Conservation (phyloP, 1,140 invertebrate genomes). For the Pissodes strobi region DNA sequence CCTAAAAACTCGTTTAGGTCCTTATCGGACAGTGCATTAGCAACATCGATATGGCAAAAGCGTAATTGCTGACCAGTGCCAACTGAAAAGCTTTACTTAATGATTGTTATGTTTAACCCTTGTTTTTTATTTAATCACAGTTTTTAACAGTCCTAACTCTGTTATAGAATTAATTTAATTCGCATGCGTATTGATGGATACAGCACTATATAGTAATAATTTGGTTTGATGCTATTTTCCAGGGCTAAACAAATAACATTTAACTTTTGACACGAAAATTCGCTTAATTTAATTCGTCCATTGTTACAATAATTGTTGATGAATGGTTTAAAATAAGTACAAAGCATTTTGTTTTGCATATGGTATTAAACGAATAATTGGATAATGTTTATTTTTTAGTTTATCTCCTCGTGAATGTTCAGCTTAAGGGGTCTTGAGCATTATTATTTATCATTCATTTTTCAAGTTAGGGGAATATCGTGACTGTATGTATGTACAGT, state of each 20-base stretch:
- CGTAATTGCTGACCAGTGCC: neutral
- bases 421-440: too few species aligned
- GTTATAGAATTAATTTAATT: constrained; percentile 12
- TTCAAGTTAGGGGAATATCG: too few species aligned
- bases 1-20: neutral
- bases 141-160: constrained; percentile 5
- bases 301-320: neutral
- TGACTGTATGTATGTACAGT: too few species aligned
- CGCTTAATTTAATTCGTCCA: constrained; percentile 13
- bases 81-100: neutral
- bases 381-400: too few species aligned
- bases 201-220: constrained; percentile 2
- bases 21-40: neutral
- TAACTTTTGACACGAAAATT: constrained; percentile 16
- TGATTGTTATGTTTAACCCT: neutral
- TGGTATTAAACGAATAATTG: too few species aligned
- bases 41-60: neutral
- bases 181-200: neutral
- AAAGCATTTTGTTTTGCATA: too few species aligned
- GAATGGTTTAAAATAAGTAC: neutral
- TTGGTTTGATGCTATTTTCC: neutral
- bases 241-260: constrained; percentile 3
- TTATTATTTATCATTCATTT: too few species aligned
- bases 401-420: too few species aligned
- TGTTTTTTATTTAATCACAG: neutral